Evolutionary conservation across 2,113 vertebrate species (phyloP), one percentile per base, ranked within the genome.

Genomic region (Psophia crepitans): DNA sequence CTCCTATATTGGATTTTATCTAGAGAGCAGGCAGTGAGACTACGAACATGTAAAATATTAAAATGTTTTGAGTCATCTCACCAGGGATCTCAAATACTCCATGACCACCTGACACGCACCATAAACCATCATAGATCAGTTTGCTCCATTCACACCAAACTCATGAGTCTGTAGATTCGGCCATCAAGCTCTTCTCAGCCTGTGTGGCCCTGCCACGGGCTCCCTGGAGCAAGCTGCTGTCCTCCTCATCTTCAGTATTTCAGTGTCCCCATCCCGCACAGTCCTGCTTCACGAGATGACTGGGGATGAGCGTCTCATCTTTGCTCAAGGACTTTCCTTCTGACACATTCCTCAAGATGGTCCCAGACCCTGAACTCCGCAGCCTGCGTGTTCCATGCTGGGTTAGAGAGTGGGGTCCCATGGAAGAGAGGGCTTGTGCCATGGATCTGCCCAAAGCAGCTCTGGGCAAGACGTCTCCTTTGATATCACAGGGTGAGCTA

Each of bases 141-240:
- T 68, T 80, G 37, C 43, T 87, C 39, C 58, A 13, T 4, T 41
- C 39, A 43, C 41, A 51, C 8, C 44, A 65, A 37, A 60, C 26
- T 48, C 64, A n/a, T 6, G 6, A 0, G 2, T 7, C 68, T 87
- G 24, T 6, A 54, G 24, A 22, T 51, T 54, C 0, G 1, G 37
- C 23, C 1, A 8, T 26, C 1, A 8, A 27, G 53, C 44, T 65
- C 24, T 35, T 68, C 64, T 73, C 35, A 76, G 41, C 43, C 69
- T 27, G 4, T 39, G 46, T 70, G 64, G 32, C 32, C 49, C 49
- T 46, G 6, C n/a, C 12, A 18, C 2, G 8, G 22, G 20, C 16
- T 53, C 23, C 56, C n/a, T 23, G 12, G 80, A 49, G 16, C 20
- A 9, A 21, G 37, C 14, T 61, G 39, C 46, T 74, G 48, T 28